These are phyloP conservation scores for Calliphora vomitoria DNA, from an alignment of 2,888 invertebrate genomes.

Conservation along the genomic window DNA sequence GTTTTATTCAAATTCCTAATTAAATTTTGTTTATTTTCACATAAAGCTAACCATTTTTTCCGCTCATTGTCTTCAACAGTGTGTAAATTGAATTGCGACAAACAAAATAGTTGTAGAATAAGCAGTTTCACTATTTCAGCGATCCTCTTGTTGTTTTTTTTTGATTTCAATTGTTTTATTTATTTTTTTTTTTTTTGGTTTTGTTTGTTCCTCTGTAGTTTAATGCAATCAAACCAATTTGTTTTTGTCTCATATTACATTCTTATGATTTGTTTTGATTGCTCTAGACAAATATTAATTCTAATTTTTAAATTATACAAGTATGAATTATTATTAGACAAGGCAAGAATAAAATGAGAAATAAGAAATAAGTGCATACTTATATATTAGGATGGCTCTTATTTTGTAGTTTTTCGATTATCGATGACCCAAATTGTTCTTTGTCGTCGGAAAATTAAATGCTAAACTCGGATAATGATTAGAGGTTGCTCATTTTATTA, in stretches of 20 bases:
- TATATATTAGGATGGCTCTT: too few species aligned
- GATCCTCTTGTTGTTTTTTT: slow-evolving; percentile 14
- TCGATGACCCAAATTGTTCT: too few species aligned
- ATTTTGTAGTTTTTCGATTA: too few species aligned
- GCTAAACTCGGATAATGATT: too few species aligned
- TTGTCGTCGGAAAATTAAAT: too few species aligned
- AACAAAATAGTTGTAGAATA: slow-evolving; percentile 24
- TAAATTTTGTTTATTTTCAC: too few species aligned
- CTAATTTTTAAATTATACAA: slow-evolving; percentile 18
- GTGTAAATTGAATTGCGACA: slow-evolving; percentile 17
- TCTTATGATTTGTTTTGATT: slow-evolving; percentile 38
- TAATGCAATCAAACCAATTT: slow-evolving; percentile 43
- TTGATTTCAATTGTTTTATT: background rate
- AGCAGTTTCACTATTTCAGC: slow-evolving; percentile 7
- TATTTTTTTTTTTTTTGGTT: slow-evolving; percentile 3
- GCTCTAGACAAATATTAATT: slow-evolving; percentile 6
- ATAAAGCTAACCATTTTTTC: background rate
- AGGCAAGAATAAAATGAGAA: background rate
- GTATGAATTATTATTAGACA: slow-evolving; percentile 18
- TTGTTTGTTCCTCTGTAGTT: background rate
- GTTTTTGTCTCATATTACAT: slow-evolving; percentile 4
- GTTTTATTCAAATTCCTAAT: too few species aligned
- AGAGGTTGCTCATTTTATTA: too few species aligned
- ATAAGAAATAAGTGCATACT: background rate
- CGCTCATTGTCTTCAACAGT: background rate